Evolutionary conservation across 2,797 vertebrate species (phyloP).

Genomic region (Cottoperca gobio): DNA sequence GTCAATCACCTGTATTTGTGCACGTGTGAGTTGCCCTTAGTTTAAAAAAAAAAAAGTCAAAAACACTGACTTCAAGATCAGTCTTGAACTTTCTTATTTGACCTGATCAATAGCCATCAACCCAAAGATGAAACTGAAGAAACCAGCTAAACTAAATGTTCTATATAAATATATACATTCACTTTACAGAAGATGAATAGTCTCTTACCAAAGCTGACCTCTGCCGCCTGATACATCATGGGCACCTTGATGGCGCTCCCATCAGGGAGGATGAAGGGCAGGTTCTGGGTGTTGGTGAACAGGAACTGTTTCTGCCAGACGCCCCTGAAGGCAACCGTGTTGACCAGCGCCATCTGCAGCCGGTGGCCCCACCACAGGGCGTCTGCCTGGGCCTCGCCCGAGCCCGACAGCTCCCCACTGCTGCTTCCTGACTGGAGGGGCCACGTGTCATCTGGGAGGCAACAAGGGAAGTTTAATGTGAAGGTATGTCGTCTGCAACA

Average conservation of each 20-base stretch:
- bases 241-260: constrained; percentile 88
- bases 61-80: neutral
- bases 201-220: constrained; percentile 91
- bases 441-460: constrained; percentile 70
- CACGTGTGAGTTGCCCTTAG: too few species aligned
- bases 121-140: too few species aligned
- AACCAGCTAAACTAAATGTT: too few species aligned
- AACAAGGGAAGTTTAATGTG: constrained; percentile 1
- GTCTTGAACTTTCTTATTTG: neutral
- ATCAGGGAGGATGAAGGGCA: constrained; percentile 86
- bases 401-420: constrained; percentile 65
- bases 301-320: constrained; percentile 91
- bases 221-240: constrained; percentile 90
- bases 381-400: constrained; percentile 73
- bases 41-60: too few species aligned
- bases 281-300: constrained; percentile 86
- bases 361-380: constrained; percentile 37
- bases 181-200: neutral
- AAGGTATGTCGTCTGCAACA: neutral
- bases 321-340: constrained; percentile 89
- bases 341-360: constrained; percentile 86
- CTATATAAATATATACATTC: neutral
- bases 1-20: too few species aligned
- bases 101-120: neutral
- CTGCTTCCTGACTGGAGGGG: constrained; percentile 51